Evolutionary conservation across 2,113 vertebrate genomes (phyloP).

Genomic region (Eulemur macaco): DNA sequence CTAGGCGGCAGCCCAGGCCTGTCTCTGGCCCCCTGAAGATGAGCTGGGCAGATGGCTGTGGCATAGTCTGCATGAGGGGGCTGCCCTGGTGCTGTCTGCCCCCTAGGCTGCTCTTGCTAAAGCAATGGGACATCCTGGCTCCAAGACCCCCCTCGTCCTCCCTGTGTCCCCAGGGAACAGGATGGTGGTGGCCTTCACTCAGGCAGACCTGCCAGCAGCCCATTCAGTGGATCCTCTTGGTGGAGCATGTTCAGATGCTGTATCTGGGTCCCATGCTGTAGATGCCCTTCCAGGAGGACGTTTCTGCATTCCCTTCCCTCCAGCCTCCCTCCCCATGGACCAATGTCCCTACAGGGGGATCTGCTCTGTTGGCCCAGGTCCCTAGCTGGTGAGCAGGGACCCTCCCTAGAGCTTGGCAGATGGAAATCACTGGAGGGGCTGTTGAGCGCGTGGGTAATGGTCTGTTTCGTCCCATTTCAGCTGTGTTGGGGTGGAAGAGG

Average conservation of each 20-base stretch:
- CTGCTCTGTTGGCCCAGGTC: neutral
- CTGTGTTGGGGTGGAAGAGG: constrained; percentile 97
- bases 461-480: constrained; percentile 83
- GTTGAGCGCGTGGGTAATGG: fast-evolving
- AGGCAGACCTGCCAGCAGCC: neutral
- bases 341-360: neutral
- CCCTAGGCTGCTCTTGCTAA: neutral
- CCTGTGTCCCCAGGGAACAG: neutral
- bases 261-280: neutral
- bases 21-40: neutral
- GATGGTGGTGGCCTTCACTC: neutral
- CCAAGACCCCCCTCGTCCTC: neutral
- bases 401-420: too few relatives aligned
- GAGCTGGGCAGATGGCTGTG: neutral
- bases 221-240: neutral
- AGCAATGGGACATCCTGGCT: neutral
- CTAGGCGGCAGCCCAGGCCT: neutral
- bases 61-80: neutral
- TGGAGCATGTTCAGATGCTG: neutral
- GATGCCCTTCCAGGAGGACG: neutral
- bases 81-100: neutral
- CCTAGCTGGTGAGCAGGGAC: neutral
- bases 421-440: neutral
- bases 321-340: neutral
- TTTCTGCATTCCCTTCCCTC: neutral